Percentiles rank a stretch among this genome's conserved stretches.
Conservation (phyloP, 2,888 invertebrate genomes). For the Branchipolynoe longqiensis region DNA sequence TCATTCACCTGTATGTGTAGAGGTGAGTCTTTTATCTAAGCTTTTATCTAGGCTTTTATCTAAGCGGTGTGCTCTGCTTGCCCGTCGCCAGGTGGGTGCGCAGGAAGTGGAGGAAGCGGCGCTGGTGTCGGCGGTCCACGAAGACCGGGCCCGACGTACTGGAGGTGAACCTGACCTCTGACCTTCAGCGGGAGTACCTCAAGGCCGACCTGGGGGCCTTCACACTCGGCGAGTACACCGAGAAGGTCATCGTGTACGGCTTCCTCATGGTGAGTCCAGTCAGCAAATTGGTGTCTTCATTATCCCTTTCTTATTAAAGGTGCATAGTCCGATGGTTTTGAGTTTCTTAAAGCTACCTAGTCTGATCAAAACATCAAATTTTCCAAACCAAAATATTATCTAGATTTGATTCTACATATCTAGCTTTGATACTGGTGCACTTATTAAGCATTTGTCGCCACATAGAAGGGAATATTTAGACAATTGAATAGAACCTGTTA, state of each 20-base stretch:
- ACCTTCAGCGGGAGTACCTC: slow-evolving; percentile 79
- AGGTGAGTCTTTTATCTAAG: too few relatives aligned
- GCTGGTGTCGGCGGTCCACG: slow-evolving; percentile 51
- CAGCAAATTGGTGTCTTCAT: neutral
- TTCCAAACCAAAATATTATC: too few relatives aligned
- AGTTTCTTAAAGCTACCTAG: too few relatives aligned
- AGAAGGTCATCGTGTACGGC: slow-evolving; percentile 83
- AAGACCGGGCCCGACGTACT: neutral
- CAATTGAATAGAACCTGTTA: too few relatives aligned
- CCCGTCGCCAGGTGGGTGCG: slow-evolving; percentile 65
- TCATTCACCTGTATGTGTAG: too few relatives aligned
- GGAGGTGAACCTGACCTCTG: slow-evolving; percentile 41
- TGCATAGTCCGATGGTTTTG: neutral
- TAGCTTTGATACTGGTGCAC: too few relatives aligned
- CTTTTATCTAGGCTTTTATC: too few relatives aligned
- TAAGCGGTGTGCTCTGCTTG: too few relatives aligned
- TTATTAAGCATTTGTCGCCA: too few relatives aligned
- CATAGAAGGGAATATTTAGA: too few relatives aligned
- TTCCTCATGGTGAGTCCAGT: slow-evolving; percentile 81
- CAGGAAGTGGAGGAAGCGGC: slow-evolving; percentile 69
- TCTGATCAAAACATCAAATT: too few relatives aligned
- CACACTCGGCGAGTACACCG: slow-evolving; percentile 82
- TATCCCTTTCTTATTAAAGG: neutral
- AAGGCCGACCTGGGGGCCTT: slow-evolving; percentile 82
- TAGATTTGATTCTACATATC: too few relatives aligned